Conservation (phyloP, 2,113 vertebrate genomes). For the Meles meles region DNA sequence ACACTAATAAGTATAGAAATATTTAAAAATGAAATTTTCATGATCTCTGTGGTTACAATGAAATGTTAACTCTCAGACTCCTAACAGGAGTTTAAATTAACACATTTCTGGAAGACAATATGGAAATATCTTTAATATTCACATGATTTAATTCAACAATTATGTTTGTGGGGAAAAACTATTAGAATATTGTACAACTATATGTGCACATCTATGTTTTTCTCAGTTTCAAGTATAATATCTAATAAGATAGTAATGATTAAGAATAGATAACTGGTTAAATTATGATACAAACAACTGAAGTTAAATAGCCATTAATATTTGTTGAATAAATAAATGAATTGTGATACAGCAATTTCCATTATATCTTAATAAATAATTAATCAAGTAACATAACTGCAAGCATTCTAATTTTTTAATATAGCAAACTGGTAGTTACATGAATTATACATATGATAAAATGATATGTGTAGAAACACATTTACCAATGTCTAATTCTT, state of each 20-base stretch:
- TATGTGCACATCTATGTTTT: neutral
- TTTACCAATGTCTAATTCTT: neutral
- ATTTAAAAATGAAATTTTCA: neutral
- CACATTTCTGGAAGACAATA: neutral
- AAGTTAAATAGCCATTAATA: neutral
- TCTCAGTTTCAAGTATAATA: neutral
- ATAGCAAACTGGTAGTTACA: neutral
- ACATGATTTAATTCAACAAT: neutral
- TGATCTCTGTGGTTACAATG: neutral
- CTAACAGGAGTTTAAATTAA: neutral
- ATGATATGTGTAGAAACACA: neutral
- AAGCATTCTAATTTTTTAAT: neutral
- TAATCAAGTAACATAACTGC: neutral
- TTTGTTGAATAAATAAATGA: neutral
- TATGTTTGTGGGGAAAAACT: neutral
- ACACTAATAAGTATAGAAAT: neutral
- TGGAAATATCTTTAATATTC: neutral
- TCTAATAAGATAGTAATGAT: neutral
- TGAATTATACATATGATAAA: neutral
- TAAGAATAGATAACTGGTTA: neutral
- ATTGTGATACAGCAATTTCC: neutral
- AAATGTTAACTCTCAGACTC: neutral
- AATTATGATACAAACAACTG: neutral
- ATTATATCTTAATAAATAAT: neutral
- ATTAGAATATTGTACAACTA: neutral